Evolutionary conservation across 2,888 invertebrate species (phyloP), one percentile per base, ranked within the genome.

Genomic region (Phasia obesa): DNA sequence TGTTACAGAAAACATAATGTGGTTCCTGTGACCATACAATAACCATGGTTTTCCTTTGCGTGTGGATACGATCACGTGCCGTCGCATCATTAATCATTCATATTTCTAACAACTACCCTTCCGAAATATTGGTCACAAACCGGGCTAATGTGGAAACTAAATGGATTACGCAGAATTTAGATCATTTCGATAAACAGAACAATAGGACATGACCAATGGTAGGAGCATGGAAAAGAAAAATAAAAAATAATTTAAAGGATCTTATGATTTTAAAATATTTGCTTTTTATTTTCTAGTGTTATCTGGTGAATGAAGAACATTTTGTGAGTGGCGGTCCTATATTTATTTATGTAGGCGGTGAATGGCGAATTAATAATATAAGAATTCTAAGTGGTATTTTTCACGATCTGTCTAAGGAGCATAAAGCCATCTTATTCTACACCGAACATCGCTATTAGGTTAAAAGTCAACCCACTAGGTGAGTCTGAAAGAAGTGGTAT

Each of bases 381-480:
- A 88, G 93, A 93, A 89, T 95, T 85, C 87, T 86, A 23, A 88
- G 86, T 0, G 96, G 96, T 0, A 92, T 94, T 73, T 94, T 95
- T 86, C 92, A 93, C 74, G 93, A 94, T 65, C 89, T 95, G 87
- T 95, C 94, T 0, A 84, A 88, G 65, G 86, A 90, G n/a, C 92
- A 94, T 84, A 91, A 92, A 0, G 96, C 94, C 0, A 93, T 93
- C 1, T 91, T 95, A 85, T 94, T 95, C 88, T 94, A 94, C 86
- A 94, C 96, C 0, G 97, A 97, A 88, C 97, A 97, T 89, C 93
- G 97, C 85, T 97, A 93, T 89, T 97, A 97, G 88, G 97, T 97
- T 1, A 85, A 93, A 59, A 96, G 95, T 85, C 92, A 92, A 81
- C 96, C 96, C 0, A 94, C 94, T 11, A 84, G 86, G 96, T 96